These are phyloP conservation scores for Scaeva pyrastri DNA, from an alignment of 2,888 invertebrate genomes.

Conservation along the genomic window DNA sequence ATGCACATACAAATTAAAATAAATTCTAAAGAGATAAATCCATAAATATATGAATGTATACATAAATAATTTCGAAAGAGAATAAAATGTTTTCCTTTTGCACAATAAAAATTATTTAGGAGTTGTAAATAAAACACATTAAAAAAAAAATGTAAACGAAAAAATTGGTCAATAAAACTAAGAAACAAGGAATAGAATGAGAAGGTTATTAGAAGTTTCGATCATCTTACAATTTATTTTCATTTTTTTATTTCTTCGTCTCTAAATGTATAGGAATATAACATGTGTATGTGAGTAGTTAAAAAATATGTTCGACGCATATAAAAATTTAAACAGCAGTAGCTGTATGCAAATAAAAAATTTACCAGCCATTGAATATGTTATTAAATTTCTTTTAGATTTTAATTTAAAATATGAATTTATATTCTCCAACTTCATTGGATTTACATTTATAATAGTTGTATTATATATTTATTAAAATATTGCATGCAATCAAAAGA, in stretches of 20 bases:
- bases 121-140: constrained; percentile 39
- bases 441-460: constrained; percentile 14
- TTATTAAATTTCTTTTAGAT: constrained; percentile 41
- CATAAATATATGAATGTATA: constrained; percentile 15
- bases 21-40: constrained; percentile 43
- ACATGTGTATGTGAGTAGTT: constrained; percentile 66
- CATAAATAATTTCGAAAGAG: constrained; percentile 60
- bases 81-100: constrained; percentile 37
- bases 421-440: constrained; percentile 44
- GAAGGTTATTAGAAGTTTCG: constrained; percentile 60
- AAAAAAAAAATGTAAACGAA: constrained; percentile 25
- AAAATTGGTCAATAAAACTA: not conserved
- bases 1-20: constrained; percentile 48
- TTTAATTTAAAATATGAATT: constrained; percentile 46
- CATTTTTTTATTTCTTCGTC: constrained; percentile 53
- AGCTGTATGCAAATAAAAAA: constrained; percentile 47
- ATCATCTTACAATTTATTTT: constrained; percentile 70
- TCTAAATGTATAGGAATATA: constrained; percentile 78
- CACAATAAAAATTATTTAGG: constrained; percentile 48
- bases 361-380: constrained; percentile 38
- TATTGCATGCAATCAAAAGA: constrained; percentile 50
- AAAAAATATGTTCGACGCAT: constrained; percentile 59
- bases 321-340: constrained; percentile 17
- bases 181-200: constrained; percentile 18
- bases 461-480: constrained; percentile 19